Conservation (phyloP, 2,113 vertebrate genomes). For the Scortum barcoo region DNA sequence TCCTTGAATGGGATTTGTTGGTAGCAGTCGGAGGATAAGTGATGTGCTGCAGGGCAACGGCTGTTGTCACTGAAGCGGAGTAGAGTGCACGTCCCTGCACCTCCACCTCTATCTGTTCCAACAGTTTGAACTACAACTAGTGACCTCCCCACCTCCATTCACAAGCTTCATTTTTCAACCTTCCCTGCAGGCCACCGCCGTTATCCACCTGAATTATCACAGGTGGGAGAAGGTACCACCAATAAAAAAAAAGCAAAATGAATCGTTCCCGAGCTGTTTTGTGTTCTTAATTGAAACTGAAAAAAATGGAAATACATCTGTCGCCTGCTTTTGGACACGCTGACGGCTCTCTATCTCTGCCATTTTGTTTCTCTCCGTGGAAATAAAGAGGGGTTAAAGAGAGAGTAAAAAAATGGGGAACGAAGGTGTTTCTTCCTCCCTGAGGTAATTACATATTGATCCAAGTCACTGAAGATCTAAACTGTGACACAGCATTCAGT, state of each 20-base stretch:
- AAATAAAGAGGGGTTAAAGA: constrained; percentile 68
- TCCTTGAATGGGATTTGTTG: neutral
- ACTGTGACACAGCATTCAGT: constrained; percentile 71
- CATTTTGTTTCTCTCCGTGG: constrained; percentile 29
- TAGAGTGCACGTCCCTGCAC: constrained; percentile 12
- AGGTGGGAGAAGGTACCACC: neutral
- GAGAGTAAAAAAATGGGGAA: constrained; percentile 51
- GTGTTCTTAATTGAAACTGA: constrained; percentile 44
- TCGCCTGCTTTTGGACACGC: neutral
- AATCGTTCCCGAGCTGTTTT: neutral
- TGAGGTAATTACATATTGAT: constrained; percentile 82
- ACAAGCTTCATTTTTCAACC: constrained; percentile 31
- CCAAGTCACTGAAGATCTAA: constrained; percentile 75
- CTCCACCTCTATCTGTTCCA: constrained; percentile 36
- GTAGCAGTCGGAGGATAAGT: constrained; percentile 19
- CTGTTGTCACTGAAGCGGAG: constrained; percentile 32
- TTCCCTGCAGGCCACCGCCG: neutral
- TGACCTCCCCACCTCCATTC: neutral
- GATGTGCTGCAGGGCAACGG: constrained; percentile 28
- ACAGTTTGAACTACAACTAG: constrained; percentile 25
- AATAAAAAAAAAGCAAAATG: constrained; percentile 19
- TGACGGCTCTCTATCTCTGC: constrained; percentile 35
- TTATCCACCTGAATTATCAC: constrained; percentile 20
- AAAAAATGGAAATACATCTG: neutral
- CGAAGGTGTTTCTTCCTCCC: constrained; percentile 63